Percentiles rank a stretch among this genome's conserved stretches.
These are phyloP conservation scores for Poeciliopsis paucimaculata DNA, from an alignment of 2,797 vertebrate genomes.

Conservation along the genomic window DNA sequence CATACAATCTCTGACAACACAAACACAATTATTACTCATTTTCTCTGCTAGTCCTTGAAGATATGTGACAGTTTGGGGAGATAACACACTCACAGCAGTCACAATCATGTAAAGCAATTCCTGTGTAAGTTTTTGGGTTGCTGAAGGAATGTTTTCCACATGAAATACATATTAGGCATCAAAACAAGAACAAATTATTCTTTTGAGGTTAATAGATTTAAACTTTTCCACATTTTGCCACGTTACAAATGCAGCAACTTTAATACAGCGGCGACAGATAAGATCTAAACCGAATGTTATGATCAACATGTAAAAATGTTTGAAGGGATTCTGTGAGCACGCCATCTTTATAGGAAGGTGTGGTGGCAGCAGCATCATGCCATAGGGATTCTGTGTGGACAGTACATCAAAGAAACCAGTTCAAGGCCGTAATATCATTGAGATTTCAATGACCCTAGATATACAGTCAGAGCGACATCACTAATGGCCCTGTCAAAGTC, in stretches of 20 bases:
- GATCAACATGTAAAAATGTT: neutral
- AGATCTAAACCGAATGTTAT: neutral
- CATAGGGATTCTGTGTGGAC: neutral
- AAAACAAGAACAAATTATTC: neutral
- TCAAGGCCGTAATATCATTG: neutral
- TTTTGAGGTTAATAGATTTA: neutral
- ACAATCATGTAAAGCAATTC: neutral
- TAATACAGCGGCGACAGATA: neutral
- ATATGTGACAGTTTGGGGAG: constrained; percentile 13
- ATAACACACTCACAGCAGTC: neutral
- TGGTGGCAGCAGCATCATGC: neutral
- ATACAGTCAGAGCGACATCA: neutral
- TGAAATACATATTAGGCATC: neutral
- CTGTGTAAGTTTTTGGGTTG: neutral
- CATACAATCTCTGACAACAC: constrained; percentile 59
- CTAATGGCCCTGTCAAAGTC: neutral
- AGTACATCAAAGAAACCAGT: neutral
- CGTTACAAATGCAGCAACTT: neutral
- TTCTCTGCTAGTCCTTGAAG: constrained; percentile 64
- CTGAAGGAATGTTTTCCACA: too few relatives aligned
- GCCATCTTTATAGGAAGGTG: neutral
- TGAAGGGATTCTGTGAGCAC: neutral
- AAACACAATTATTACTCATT: constrained; percentile 65
- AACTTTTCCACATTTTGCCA: neutral
- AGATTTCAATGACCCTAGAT: neutral